phyloP scores from a whole-genome alignment of 2,888 invertebrate species.

The Plemyria rubiginata region DNA sequence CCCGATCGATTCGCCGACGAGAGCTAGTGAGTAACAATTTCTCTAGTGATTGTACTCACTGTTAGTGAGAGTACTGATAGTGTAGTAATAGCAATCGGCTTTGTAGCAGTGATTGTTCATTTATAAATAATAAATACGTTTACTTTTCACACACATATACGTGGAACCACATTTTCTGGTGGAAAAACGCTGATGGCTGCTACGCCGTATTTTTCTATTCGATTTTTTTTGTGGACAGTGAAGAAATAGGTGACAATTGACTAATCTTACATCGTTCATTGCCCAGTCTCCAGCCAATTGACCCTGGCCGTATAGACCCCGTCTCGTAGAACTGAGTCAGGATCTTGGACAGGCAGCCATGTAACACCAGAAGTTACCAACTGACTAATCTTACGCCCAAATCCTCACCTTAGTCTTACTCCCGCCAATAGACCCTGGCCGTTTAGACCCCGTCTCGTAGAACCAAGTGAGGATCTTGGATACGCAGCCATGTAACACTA shows the following conservation, averaged over 20 bases:
- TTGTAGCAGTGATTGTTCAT: too few relatives aligned
- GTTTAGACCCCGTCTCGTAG: constrained; percentile 98
- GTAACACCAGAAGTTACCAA: constrained; percentile 96
- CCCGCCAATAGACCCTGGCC: constrained; percentile 97
- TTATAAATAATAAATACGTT: too few relatives aligned
- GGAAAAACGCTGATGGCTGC: too few relatives aligned
- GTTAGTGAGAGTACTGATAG: background rate
- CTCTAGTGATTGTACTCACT: constrained; percentile 17
- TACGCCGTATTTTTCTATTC: too few relatives aligned
- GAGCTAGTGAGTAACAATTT: background rate
- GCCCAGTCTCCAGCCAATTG: constrained; percentile 97
- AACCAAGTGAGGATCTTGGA: constrained; percentile 98
- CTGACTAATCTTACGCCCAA: constrained; percentile 98
- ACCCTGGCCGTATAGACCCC: constrained; percentile 97
- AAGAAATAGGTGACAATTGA: too few relatives aligned
- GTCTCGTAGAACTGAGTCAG: constrained; percentile 98
- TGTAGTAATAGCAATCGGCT: constrained; percentile 69
- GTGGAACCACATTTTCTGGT: too few relatives aligned
- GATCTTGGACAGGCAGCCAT: constrained; percentile 99
- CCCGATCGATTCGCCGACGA: constrained; percentile 59
- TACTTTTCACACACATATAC: too few relatives aligned
- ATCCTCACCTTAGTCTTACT: constrained; percentile 95
- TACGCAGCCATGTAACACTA: constrained; percentile 98
- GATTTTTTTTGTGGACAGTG: too few relatives aligned
- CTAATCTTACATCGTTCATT: constrained; percentile 97